phyloP scores from a whole-genome alignment of 2,113 vertebrate genomes.

The Synodontis membranacea region DNA sequence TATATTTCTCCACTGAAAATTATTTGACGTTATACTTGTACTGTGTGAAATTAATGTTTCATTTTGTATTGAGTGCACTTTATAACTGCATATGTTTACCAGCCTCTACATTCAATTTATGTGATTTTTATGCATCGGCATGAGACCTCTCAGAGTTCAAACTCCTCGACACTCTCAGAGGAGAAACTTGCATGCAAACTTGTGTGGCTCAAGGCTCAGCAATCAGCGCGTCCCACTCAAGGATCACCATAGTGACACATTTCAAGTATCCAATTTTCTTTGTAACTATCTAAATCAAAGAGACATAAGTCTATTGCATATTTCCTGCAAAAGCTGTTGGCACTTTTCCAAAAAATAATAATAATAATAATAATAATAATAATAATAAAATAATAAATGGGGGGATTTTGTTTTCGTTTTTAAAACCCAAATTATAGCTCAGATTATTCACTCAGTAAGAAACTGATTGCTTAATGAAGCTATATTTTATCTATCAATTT shows the following conservation, averaged over 20 bases:
- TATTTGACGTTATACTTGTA: not conserved
- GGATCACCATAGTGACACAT: conserved; percentile 57
- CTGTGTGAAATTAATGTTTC: not conserved
- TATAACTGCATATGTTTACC: not conserved
- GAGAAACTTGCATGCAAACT: conserved; percentile 47
- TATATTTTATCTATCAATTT: not conserved
- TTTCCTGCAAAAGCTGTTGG: not conserved
- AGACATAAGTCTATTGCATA: conserved; percentile 9
- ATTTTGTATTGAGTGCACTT: not conserved
- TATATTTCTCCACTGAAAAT: not conserved
- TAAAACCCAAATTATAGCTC: not conserved
- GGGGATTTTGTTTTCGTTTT: too few relatives aligned
- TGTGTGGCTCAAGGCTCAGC: conserved; percentile 27
- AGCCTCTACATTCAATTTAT: not conserved
- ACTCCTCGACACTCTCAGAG: conserved; percentile 32
- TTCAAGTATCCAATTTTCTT: conserved; percentile 49
- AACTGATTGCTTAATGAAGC: not conserved
- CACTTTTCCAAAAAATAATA: not conserved
- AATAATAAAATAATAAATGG: too few relatives aligned
- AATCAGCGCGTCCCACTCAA: conserved; percentile 49
- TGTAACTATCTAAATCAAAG: conserved; percentile 29
- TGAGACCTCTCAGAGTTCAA: conserved; percentile 1
- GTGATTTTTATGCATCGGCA: conserved; percentile 33
- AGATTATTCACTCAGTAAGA: not conserved
- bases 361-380: too few relatives aligned